These are phyloP conservation scores for Sebastes kiyomatsui DNA, from an alignment of 2,797 vertebrate species.

Conservation along the genomic window DNA sequence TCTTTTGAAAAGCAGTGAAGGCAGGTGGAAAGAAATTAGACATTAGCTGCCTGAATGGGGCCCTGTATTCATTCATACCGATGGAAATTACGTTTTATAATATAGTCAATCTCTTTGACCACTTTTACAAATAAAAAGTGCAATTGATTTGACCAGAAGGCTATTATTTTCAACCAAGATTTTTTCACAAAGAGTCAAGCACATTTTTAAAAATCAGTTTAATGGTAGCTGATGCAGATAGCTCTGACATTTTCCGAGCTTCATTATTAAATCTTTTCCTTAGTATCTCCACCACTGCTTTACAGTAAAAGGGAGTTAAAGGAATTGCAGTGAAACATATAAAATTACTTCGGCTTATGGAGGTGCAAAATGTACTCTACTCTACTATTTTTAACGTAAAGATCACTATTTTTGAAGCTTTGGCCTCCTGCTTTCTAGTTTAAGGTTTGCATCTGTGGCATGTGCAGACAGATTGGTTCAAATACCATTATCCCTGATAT, in stretches of 20 bases:
- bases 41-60: background rate
- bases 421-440: background rate
- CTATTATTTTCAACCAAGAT: background rate
- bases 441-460: background rate
- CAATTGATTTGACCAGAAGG: background rate
- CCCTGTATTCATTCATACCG: background rate
- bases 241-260: background rate
- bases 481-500: background rate
- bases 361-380: background rate
- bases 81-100: background rate
- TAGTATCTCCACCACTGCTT: background rate
- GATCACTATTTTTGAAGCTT: background rate
- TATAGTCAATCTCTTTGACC: background rate
- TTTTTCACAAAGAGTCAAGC: background rate
- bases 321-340: background rate
- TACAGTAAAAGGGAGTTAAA: background rate
- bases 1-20: slow-evolving; percentile 10
- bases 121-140: background rate
- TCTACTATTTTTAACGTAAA: too few relatives aligned
- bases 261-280: background rate
- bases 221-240: background rate
- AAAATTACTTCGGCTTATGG: background rate
- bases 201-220: background rate
- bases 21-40: background rate
- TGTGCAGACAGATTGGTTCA: background rate